phyloP scores from a whole-genome alignment of 2,797 vertebrate genomes.

The Aulostomus chinensis region DNA sequence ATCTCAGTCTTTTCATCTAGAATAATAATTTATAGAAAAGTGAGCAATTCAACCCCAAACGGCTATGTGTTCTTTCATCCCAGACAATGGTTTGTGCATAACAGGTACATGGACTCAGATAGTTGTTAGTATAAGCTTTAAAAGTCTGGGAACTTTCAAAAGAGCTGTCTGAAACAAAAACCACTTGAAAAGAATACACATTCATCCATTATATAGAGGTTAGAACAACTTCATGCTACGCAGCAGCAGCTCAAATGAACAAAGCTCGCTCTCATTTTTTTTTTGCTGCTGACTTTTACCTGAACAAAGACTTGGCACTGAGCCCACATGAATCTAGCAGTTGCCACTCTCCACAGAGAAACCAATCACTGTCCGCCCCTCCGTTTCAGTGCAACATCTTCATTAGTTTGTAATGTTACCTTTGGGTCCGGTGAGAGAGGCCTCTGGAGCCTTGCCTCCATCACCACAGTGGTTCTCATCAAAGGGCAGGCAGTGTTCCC shows the following conservation, averaged over 20 bases:
- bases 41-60: conserved; percentile 46
- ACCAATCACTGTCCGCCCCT: conserved; percentile 35
- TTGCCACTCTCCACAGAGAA: conserved; percentile 27
- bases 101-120: conserved; percentile 4
- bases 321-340: conserved; percentile 28
- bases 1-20: conserved; percentile 57
- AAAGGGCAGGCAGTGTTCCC: conserved; percentile 96
- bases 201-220: neutral
- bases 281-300: conserved; percentile 9
- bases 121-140: conserved; percentile 8
- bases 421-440: conserved; percentile 97
- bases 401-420: conserved; percentile 77
- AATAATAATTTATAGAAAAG: conserved; percentile 45
- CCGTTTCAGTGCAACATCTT: conserved; percentile 34
- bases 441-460: conserved; percentile 92
- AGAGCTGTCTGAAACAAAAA: neutral
- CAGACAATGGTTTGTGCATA: conserved; percentile 32
- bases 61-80: conserved; percentile 32
- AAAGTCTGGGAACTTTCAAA: conserved; percentile 11
- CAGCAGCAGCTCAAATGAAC: conserved; percentile 11
- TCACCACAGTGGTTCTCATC: conserved; percentile 97
- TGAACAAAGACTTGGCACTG: conserved; percentile 26
- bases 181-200: neutral
- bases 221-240: conserved; percentile 5
- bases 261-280: conserved; percentile 5